Conservation (phyloP, 2,113 vertebrate genomes). For the Sterna hirundo region DNA sequence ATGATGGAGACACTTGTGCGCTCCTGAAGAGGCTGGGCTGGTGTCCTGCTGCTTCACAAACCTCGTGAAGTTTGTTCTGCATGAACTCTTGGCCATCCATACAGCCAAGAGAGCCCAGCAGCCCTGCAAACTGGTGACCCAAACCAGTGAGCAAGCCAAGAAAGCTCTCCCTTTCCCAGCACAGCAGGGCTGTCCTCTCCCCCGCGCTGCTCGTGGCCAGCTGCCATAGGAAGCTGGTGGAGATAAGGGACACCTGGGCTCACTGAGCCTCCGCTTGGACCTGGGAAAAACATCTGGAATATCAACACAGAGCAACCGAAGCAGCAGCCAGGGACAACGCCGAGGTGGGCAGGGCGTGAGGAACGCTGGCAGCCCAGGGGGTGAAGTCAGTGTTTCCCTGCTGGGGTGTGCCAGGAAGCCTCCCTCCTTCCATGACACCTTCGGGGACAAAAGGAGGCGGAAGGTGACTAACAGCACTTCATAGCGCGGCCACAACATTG, state of each 20-base stretch:
- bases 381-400: not conserved
- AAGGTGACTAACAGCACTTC: not conserved
- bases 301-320: too few relatives aligned
- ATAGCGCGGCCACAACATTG: accelerated
- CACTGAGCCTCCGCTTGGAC: accelerated
- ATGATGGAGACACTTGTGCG: accelerated
- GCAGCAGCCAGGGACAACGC: not conserved
- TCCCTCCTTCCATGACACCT: too few relatives aligned
- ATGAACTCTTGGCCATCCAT: accelerated
- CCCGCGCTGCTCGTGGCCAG: accelerated
- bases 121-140: not conserved
- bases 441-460: too few relatives aligned
- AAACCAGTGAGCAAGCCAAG: not conserved
- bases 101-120: not conserved
- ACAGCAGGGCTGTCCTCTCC: not conserved
- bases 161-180: not conserved
- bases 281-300: not conserved
- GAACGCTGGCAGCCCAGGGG: not conserved
- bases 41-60: not conserved
- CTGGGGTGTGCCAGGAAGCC: not conserved
- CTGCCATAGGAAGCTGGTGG: accelerated
- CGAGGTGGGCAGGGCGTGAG: accelerated
- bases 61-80: accelerated
- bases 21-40: not conserved
- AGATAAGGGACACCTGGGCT: accelerated